phyloP scores from a whole-genome alignment of 2,797 vertebrate species.

The Lepus oiostolus region DNA sequence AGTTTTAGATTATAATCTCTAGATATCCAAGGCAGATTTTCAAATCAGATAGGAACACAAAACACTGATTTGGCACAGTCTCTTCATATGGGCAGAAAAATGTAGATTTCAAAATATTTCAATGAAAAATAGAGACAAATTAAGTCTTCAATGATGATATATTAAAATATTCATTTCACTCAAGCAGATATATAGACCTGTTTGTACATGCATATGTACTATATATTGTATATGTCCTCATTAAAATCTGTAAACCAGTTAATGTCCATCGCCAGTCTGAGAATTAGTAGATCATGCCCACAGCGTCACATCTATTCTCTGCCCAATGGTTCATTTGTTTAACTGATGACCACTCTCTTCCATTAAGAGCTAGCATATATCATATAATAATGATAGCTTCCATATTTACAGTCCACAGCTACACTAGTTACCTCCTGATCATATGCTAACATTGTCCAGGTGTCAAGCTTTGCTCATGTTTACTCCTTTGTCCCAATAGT shows the following conservation, averaged over 20 bases:
- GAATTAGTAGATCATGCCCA: slow-evolving; percentile 64
- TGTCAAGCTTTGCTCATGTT: slow-evolving; percentile 36
- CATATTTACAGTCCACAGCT: slow-evolving; percentile 15
- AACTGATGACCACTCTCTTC: slow-evolving; percentile 63
- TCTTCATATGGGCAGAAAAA: slow-evolving; percentile 41
- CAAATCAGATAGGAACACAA: not conserved
- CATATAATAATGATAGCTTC: slow-evolving; percentile 59
- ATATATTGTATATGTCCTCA: not conserved
- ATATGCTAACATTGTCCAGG: slow-evolving; percentile 33
- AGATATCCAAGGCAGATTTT: not conserved
- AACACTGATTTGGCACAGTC: not conserved
- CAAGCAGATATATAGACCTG: slow-evolving; percentile 11
- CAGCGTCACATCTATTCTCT: slow-evolving; percentile 66
- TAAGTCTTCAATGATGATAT: not conserved
- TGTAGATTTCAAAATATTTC: slow-evolving; percentile 47
- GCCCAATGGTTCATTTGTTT: slow-evolving; percentile 73
- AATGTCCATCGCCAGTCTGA: slow-evolving; percentile 64
- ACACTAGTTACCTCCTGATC: not conserved
- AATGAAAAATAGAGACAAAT: slow-evolving; percentile 41
- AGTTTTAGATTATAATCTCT: slow-evolving; percentile 7
- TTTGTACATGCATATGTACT: not conserved
- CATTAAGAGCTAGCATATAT: slow-evolving; percentile 54
- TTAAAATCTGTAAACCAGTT: slow-evolving; percentile 68
- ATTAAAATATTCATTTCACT: slow-evolving; percentile 34
- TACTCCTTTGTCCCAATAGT: slow-evolving; percentile 18